Evolutionary conservation across 2,113 vertebrate genomes (phyloP), one percentile per base, ranked within the genome.

Genomic region (Tichodroma muraria): DNA sequence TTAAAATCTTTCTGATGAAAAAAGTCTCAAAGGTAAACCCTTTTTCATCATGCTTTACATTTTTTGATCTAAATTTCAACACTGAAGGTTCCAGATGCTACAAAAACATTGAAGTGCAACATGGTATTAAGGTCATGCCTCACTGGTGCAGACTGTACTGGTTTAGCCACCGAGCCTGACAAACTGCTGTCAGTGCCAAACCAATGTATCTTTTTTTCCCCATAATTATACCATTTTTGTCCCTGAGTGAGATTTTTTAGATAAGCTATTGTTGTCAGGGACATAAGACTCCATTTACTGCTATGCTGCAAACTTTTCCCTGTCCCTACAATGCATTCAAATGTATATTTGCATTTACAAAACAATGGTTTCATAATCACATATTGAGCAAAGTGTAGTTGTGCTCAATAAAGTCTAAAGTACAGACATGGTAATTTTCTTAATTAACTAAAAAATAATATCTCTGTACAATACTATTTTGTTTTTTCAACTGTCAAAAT

Each of bases 201-300:
- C 78, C 92, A 94, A 85, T 91, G 73, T 93, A 94, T 89, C 53
- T 95, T 73, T 88, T 85, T 95, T 85, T 7, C 18, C 50, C 78
- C 63, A 56, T 96, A 97, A 97, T 97, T 96, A 95, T 80, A 80
- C 84, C 93, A 90, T 94, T 93, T 97, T 97, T 92, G 96, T 95
- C 94, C 81, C 77, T 78, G 72, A 93, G 80, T 96, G 88, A 95
- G 91, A 94, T 96, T 95, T 97, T 92, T 97, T 83, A 93, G 94
- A 70, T 72, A 78, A 54, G 57, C 88, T 95, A 88, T 96, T 96
- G 95, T 76, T 93, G 89, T 90, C 11, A 33, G 89, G 79, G 82
- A 81, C 85, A 70, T 73, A 86, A 94, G 88, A 92, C 69, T 96
- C 73, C 72, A 49, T 90, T 97, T 97, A 90, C 89, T 57, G 60